Evolutionary conservation across 1,140 invertebrate genomes (phyloP), one percentile per base, ranked within the genome.

Genomic region (Drosophila sp.): DNA sequence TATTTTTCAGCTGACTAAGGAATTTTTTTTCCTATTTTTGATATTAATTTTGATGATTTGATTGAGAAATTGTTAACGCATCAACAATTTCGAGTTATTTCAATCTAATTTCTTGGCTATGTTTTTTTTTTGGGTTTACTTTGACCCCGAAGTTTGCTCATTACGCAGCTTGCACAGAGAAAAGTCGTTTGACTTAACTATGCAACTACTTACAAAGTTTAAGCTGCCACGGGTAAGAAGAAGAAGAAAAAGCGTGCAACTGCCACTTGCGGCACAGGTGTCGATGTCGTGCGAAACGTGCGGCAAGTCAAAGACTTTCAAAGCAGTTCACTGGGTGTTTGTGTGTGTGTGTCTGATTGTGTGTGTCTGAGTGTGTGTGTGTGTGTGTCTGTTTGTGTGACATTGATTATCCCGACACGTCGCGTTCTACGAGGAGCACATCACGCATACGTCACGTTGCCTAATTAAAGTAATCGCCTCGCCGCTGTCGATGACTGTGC

Each of bases 381-480:
- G 45, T n/a, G 8, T 14, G 0, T 6, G 11, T 14, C n/a, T n/a
- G n/a, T n/a, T n/a, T n/a, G 7, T 54, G 63, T 46, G 54, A 18
- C 18, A 57, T 66, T 72, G 63, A 66, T 57, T 72, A 59, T 34
- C 25, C 25, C 13, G 14, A 36, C 56, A 72, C 63, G 41, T 64
- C 51, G 6, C 25, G 9, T 38, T n/a, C 4, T 29, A 38, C 36
- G 13, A 34, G 77, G 13, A 34, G 77, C 56, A 51, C 40, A 79
- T 83, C 59, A 80, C 59, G 79, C 79, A 82, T 79, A 83, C 80
- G 72, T 66, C 54, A 51, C 62, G 65, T 75, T 67, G 77, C 53
- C 65, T 86, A 86, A 86, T 86, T 86, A 86, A 86, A 86, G 74
- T 86, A 75, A 86, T 67, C 66, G 61, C 21, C 32, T 71, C 59